Evolutionary conservation across 2,888 invertebrate genomes (phyloP).

Genomic region (Euspilapteryx auroguttella): DNA sequence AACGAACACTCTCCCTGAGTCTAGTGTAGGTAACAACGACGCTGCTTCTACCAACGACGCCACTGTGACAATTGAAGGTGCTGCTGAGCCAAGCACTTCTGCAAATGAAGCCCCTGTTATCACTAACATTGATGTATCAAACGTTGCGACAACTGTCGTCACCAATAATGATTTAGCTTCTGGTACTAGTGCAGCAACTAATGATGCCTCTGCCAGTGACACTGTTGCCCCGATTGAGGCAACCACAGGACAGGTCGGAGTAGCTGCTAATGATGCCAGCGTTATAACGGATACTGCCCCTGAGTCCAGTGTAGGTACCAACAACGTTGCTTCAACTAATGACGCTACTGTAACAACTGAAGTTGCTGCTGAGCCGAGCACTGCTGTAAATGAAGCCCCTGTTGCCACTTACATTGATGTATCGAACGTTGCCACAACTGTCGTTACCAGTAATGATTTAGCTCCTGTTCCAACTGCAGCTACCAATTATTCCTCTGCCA

Average conservation of each 20-base stretch:
- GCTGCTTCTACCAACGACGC: no score
- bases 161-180: background rate
- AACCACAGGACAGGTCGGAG: no score
- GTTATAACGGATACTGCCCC: no score
- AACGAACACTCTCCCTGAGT: no score
- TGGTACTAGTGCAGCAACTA: constrained; percentile 9
- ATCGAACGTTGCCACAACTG: no score
- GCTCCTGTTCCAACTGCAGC: constrained; percentile 1
- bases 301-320: no score
- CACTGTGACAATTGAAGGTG: constrained; percentile 11
- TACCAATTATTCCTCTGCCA: background rate
- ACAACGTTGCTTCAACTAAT: background rate
- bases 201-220: background rate
- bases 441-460: background rate
- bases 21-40: no score
- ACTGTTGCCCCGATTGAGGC: background rate
- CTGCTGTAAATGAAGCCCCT: constrained; percentile 15
- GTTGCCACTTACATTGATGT: no score
- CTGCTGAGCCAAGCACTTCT: constrained; percentile 17
- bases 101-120: constrained; percentile 18
- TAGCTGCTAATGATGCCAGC: no score
- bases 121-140: no score
- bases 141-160: no score
- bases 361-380: constrained; percentile 18
- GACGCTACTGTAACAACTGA: constrained; percentile 9